Evolutionary conservation across 1,140 invertebrate genomes (phyloP).

Genomic region (Cyclargus thomasi): DNA sequence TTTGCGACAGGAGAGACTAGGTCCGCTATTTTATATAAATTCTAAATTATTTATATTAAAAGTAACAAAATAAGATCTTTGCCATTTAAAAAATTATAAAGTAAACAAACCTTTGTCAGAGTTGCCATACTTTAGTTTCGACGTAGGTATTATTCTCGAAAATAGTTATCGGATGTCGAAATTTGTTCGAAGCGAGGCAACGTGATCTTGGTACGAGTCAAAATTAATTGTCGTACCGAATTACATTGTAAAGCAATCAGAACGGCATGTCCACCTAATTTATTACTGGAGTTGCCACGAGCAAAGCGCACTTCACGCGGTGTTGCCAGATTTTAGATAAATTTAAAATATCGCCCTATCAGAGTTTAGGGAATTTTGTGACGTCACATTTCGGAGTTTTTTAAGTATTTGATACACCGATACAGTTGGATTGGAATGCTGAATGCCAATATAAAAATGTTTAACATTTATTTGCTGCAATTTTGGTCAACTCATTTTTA

Average conservation of each 20-base stretch:
- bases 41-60: no score
- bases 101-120: not conserved
- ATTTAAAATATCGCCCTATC: slow-evolving; percentile 5
- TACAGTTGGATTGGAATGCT: not conserved
- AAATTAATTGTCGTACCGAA: slow-evolving; percentile 14
- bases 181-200: slow-evolving; percentile 14
- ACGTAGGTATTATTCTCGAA: not conserved
- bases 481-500: not conserved
- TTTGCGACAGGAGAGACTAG: no score
- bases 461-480: not conserved
- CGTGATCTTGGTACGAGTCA: slow-evolving; percentile 8
- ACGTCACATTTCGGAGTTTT: not conserved
- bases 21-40: no score
- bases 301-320: slow-evolving; percentile 6
- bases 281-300: slow-evolving; percentile 10
- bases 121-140: slow-evolving; percentile 4
- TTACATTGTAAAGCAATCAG: slow-evolving; percentile 13
- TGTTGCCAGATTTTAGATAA: not conserved
- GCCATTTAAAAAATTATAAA: no score
- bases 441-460: not conserved
- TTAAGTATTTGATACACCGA: not conserved
- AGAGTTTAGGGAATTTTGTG: not conserved
- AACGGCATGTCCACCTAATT: slow-evolving; percentile 10
- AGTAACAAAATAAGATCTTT: no score
- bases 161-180: slow-evolving; percentile 7